Evolutionary conservation across 2,888 invertebrate species (phyloP), one percentile per base, ranked within the genome.

Genomic region (Andrena flavipes): DNA sequence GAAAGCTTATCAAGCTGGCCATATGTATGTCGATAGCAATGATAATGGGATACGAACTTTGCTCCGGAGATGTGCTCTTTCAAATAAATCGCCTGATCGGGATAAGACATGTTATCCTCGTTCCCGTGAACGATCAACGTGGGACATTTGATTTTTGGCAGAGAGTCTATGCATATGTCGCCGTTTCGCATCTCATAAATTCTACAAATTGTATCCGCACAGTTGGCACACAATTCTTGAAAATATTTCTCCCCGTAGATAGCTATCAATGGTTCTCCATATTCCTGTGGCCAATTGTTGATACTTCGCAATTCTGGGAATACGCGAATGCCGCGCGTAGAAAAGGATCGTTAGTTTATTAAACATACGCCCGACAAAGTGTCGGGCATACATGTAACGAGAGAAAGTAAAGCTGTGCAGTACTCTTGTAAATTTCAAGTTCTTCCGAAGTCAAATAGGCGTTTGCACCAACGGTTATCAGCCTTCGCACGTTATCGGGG

Each of bases 41-140:
- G 77, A 60, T 30, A 76, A 69, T 73, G 67, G 85, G 77, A 85
- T 77, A 93, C 93, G 93, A 94, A 97, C 97, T 95, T 96, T 20
- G 97, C 95, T 49, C 95, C 94, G 78, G 94, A 93, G 69, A 98
- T 97, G 88, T 97, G 95, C 16, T 96, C 94, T 69, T 95, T 95
- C 26, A 98, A 94, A 94, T 96, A 97, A 0, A 96, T 95, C 0
- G 97, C 95, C 94, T 98, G 98, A 81, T 96, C 96, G 26, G 94
- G 92, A n/a, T n/a, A n/a, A 1, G 96, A 96, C 2, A 98, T 96
- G 94, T 98, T 96, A 94, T 99, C 98, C 91, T 97, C 97, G 85
- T 96, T 95, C 0, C 98, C 98, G 91, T 98, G 97, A 62, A 99
- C 91, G 86, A 99, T 96, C 29, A 98, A 95, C 0, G 97, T 97